phyloP scores from a whole-genome alignment of 2,113 vertebrate species.

The Urocynchramus pylzowi region DNA sequence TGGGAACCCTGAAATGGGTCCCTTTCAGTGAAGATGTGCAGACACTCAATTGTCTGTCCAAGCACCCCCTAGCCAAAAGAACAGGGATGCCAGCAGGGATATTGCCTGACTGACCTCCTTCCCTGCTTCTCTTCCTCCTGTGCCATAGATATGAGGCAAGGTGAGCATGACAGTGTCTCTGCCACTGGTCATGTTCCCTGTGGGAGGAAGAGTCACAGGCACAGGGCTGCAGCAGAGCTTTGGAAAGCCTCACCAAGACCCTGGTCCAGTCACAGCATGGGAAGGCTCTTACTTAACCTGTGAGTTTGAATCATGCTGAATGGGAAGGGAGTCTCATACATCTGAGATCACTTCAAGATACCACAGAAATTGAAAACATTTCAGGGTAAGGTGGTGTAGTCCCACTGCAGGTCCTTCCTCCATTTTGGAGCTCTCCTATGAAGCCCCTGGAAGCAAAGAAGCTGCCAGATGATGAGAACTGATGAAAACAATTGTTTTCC shows the following conservation, averaged over 20 bases:
- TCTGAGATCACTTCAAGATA: not conserved
- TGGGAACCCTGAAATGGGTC: not conserved
- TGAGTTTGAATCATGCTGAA: not conserved
- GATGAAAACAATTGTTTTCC: not conserved
- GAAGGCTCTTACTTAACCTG: not conserved
- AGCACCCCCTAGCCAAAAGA: not conserved
- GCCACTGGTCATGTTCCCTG: rapidly evolving
- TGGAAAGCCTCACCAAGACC: not conserved
- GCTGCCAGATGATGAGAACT: not conserved
- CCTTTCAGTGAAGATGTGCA: not conserved
- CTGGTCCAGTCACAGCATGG: rapidly evolving
- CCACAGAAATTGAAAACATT: not conserved
- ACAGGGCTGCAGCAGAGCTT: not conserved
- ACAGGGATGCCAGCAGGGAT: not conserved
- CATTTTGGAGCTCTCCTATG: not conserved
- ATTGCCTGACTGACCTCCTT: not conserved
- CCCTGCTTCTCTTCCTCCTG: not conserved
- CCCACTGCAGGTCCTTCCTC: not conserved
- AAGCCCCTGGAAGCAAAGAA: not conserved
- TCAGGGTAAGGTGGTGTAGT: not conserved
- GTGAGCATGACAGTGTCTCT: not conserved
- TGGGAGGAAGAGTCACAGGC: not conserved
- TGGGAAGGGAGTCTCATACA: not conserved
- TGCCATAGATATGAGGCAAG: not conserved
- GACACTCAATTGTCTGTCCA: not conserved